phyloP scores from a whole-genome alignment of 2,797 vertebrate genomes.

The Pseudomugil gertrudae region DNA sequence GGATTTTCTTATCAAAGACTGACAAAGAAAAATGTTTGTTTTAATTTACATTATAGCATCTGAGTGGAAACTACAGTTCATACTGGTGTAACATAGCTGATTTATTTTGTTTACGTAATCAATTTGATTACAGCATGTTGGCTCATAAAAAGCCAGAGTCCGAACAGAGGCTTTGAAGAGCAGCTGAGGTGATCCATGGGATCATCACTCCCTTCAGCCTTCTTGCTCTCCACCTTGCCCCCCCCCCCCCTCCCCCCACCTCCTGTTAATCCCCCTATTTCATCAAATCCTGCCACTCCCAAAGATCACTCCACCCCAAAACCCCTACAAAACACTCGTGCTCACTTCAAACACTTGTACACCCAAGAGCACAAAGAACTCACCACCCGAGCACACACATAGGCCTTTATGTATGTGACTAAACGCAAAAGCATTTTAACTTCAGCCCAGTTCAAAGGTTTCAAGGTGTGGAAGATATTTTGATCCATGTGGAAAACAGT shows the following conservation, averaged over 20 bases:
- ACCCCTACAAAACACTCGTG: slow-evolving; percentile 35
- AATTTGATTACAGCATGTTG: background rate
- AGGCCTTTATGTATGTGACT: slow-evolving; percentile 36
- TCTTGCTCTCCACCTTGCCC: slow-evolving; percentile 34
- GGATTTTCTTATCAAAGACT: background rate
- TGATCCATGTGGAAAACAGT: slow-evolving; percentile 8
- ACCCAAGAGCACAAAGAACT: slow-evolving; percentile 31
- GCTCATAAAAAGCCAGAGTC: background rate
- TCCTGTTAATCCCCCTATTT: slow-evolving; percentile 44
- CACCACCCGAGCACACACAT: slow-evolving; percentile 41
- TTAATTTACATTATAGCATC: background rate
- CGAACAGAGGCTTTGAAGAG: slow-evolving; percentile 2
- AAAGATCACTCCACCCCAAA: slow-evolving; percentile 34
- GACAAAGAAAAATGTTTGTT: background rate
- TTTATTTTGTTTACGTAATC: slow-evolving; percentile 11
- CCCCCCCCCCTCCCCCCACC: slow-evolving; percentile 22
- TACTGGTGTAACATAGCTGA: background rate
- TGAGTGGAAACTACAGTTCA: background rate
- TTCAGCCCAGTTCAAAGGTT: slow-evolving; percentile 16
- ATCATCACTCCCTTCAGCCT: slow-evolving; percentile 27
- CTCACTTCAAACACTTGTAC: slow-evolving; percentile 47
- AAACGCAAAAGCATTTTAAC: slow-evolving; percentile 49
- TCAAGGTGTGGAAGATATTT: slow-evolving; percentile 26
- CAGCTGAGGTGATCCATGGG: slow-evolving; percentile 11
- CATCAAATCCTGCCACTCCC: slow-evolving; percentile 53